Evolutionary conservation across 2,888 invertebrate genomes (phyloP).

Genomic region (Criorhina ranunculi): DNA sequence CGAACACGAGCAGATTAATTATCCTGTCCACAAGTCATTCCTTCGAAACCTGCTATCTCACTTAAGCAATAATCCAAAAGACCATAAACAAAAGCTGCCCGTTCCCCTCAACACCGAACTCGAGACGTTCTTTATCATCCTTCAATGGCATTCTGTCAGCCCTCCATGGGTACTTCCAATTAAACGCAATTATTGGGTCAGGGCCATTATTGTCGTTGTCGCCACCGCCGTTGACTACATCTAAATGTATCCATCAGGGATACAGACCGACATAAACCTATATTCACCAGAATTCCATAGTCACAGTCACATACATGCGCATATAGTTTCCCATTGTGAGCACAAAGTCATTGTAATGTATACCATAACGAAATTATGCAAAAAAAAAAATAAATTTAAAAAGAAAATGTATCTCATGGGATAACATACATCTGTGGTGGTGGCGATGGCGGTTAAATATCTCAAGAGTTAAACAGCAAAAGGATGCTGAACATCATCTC

Average conservation of each 20-base stretch:
- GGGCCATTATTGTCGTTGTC: constrained; percentile 50
- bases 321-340: constrained; percentile 48
- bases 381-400: constrained; percentile 18
- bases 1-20: constrained; percentile 10
- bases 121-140: constrained; percentile 46
- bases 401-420: constrained; percentile 24
- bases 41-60: neutral
- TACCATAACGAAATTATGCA: constrained; percentile 53
- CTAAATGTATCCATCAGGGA: constrained; percentile 1
- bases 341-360: constrained; percentile 65
- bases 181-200: constrained; percentile 71
- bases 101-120: neutral
- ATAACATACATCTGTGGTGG: constrained; percentile 19
- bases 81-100: constrained; percentile 51
- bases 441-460: neutral
- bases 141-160: constrained; percentile 46
- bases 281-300: constrained; percentile 26
- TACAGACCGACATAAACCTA: constrained; percentile 40
- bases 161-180: constrained; percentile 63
- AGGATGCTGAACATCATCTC: constrained; percentile 59
- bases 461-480: constrained; percentile 36
- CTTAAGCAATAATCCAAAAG: neutral
- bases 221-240: neutral
- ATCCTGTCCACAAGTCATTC: constrained; percentile 54
- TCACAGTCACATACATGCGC: constrained; percentile 30